phyloP scores from a whole-genome alignment of 2,888 invertebrate genomes.

The Lymantria monacha region DNA sequence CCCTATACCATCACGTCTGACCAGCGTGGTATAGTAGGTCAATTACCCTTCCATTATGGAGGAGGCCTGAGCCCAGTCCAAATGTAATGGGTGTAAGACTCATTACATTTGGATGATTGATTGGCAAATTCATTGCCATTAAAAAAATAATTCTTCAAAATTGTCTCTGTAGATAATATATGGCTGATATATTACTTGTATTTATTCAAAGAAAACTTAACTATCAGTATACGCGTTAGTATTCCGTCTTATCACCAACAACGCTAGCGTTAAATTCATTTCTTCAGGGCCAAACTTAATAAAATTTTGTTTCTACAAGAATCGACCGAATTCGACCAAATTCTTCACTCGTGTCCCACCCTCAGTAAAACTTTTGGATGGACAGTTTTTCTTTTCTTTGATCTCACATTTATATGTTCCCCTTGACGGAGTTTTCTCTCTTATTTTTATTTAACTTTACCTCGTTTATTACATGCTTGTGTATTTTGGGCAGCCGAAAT shows the following conservation, averaged over 20 bases:
- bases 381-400: slow-evolving; percentile 50
- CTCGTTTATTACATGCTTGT: slow-evolving; percentile 36
- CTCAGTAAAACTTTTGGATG: slow-evolving; percentile 30
- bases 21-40: too few relatives aligned
- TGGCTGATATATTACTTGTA: neutral
- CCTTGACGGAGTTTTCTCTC: slow-evolving; percentile 43
- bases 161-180: neutral
- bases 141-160: too few relatives aligned
- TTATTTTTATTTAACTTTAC: slow-evolving; percentile 51
- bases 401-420: slow-evolving; percentile 50
- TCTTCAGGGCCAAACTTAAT: slow-evolving; percentile 22
- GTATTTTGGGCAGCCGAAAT: slow-evolving; percentile 15
- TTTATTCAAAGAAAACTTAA: neutral
- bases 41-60: too few relatives aligned
- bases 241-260: slow-evolving; percentile 1
- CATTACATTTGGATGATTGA: too few relatives aligned
- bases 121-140: too few relatives aligned
- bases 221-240: slow-evolving; percentile 4
- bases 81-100: too few relatives aligned
- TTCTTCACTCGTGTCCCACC: slow-evolving; percentile 20
- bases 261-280: slow-evolving; percentile 11
- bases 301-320: slow-evolving; percentile 28
- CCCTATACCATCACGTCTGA: too few relatives aligned
- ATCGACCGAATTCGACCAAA: slow-evolving; percentile 23
- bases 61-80: too few relatives aligned